phyloP scores from a whole-genome alignment of 2,797 vertebrate species.

The Lerista edwardsae region DNA sequence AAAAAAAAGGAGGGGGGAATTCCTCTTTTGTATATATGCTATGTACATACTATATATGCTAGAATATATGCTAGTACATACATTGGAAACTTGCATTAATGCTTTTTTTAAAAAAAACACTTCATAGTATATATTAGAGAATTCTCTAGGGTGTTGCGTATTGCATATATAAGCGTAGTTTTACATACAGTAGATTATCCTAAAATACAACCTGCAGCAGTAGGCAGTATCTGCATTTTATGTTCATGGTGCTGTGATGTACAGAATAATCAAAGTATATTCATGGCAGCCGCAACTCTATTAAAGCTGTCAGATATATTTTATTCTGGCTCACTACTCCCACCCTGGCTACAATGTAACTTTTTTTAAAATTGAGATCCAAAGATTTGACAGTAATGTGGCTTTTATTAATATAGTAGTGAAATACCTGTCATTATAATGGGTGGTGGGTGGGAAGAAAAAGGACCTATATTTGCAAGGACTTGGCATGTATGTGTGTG shows the following conservation, averaged over 20 bases:
- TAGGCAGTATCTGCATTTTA: constrained; percentile 28
- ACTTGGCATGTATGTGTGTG: not conserved
- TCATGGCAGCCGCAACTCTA: constrained; percentile 1
- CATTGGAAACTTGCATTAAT: not conserved
- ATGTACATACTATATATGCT: too few species aligned
- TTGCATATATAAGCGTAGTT: not conserved
- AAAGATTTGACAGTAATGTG: constrained; percentile 42
- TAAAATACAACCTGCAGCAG: constrained; percentile 50
- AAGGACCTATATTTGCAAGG: constrained; percentile 4
- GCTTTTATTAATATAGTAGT: constrained; percentile 35
- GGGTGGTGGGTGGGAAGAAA: not conserved
- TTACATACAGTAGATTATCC: not conserved
- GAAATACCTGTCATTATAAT: constrained; percentile 23
- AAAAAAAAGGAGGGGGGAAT: constrained; percentile 20
- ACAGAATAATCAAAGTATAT: constrained; percentile 44
- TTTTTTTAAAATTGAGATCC: constrained; percentile 18
- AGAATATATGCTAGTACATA: not conserved
- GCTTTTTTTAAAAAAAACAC: constrained; percentile 1
- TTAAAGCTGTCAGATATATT: constrained; percentile 35
- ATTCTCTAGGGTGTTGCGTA: not conserved
- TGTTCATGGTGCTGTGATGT: constrained; percentile 14
- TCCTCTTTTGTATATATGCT: constrained; percentile 24
- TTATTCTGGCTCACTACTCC: constrained; percentile 38
- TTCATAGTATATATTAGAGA: not conserved
- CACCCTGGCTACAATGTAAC: not conserved